Conservation (phyloP, 2,797 vertebrate genomes). For the Linurgus olivaceus region DNA sequence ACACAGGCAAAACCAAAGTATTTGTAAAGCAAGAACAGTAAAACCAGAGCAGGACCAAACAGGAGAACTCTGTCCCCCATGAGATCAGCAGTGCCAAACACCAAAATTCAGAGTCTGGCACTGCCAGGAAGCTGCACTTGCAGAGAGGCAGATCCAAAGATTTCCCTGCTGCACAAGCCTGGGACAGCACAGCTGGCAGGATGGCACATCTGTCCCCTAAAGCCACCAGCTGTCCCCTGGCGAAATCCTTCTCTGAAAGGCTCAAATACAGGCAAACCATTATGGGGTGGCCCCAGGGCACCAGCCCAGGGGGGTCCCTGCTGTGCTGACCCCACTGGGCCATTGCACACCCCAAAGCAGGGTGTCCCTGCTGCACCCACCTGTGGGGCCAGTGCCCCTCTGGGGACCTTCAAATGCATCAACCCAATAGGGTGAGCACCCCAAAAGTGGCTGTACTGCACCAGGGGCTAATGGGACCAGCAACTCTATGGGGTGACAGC, state of each 20-base stretch:
- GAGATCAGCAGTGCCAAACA: rapidly evolving
- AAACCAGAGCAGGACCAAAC: not conserved
- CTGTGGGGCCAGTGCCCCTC: rapidly evolving
- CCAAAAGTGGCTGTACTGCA: not conserved
- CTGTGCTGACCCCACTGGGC: not conserved
- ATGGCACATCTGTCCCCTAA: not conserved
- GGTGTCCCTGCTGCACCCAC: not conserved
- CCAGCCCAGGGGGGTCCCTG: rapidly evolving
- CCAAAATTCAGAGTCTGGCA: not conserved
- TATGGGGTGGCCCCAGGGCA: rapidly evolving
- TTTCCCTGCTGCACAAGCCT: not conserved
- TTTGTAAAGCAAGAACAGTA: not conserved
- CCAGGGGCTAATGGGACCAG: rapidly evolving
- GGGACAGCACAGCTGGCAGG: not conserved
- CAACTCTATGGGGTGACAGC: not conserved
- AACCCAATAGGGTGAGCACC: not conserved
- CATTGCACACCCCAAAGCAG: rapidly evolving
- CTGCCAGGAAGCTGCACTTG: not conserved
- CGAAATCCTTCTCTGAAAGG: not conserved
- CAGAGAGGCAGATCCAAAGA: not conserved
- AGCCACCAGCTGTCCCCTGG: not conserved
- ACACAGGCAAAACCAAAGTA: rapidly evolving
- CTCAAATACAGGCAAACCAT: not conserved
- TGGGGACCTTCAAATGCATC: not conserved
- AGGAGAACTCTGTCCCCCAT: not conserved